Evolutionary conservation across 2,797 vertebrate species (phyloP), one percentile per base, ranked within the genome.

Genomic region (Xenentodon cancila): DNA sequence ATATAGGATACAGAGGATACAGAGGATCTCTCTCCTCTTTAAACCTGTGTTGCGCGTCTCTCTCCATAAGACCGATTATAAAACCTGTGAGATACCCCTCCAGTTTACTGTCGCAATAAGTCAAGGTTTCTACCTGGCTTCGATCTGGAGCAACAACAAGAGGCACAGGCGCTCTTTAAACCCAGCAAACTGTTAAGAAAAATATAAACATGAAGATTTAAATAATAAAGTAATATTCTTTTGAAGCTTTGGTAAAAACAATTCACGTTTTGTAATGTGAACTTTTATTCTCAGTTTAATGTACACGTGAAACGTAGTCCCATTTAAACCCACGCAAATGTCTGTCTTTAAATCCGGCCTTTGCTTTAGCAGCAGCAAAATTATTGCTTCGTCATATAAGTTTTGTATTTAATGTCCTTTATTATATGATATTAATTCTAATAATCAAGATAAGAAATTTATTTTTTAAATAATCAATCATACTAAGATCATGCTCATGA

Each of bases 1-100:
- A 87, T 84, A 81, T 68, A 68, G 64, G 51, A 75, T 59, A 80
- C 62, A 80, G 30, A 71, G 66, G 73, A 71, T 80, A 53, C 75
- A 62, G 79, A 72, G 49, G 73, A 67, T 66, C 65, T 68, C 56
- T 78, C 68, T 68, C 51, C 25, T 68, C 13, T 59, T 59, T 70
- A 71, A 73, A 54, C 53, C n/a, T 27, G 13, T 54, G 53, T 58
- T 59, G 19, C 63, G 49, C 78, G 45, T 65, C 49, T 82, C 68
- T 68, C 55, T 71, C 62, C 45, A 57, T 53, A 11, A 55, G 52
- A 42, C 68, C 63, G 70, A 67, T 84, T 71, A 70, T 72, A 60
- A 75, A 56, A 50, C 6, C 25, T 17, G 34, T 48, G 59, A 13
- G 21, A 32, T 43, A 25, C 25, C 56, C 16, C 21, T 51, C 54